Evolutionary conservation across 2,113 vertebrate species (phyloP), one percentile per base, ranked within the genome.

Genomic region (Eurypyga helias): DNA sequence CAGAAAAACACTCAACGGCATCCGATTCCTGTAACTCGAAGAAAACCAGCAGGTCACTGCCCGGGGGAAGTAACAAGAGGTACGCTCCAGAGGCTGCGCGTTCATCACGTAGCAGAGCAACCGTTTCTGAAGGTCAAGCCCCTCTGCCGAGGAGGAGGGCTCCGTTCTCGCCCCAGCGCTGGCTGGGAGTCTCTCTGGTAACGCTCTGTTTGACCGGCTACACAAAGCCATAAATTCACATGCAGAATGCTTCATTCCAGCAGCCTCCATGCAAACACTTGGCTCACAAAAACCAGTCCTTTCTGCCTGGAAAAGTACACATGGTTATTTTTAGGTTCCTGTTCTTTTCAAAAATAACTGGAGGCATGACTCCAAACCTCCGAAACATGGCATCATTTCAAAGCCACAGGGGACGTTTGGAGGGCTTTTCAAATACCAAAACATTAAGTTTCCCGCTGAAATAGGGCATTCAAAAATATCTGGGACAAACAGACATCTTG

Each of bases 301-400:
- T 85, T 95, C 93, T 87, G 76, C 94, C 91, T 97, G 86, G 92
- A 95, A 93, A 95, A 97, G 96, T 89, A 95, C 96, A 94, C 95
- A 46, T 1, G 83, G 94, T 71, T 98, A 98, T 98, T 98, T 98
- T 97, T 98, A 97, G 95, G 66, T 52, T 54, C 77, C 72, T 95
- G 94, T 87, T 82, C 77, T 84, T 83, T 97, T 87, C 89, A 93
- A 94, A 94, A 97, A 94, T 83, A 97, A 96, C 87, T 8, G 16
- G 64, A 72, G 96, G 90, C 96, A 87, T 6, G 29, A 84, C 93
- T 92, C 85, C 66, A 84, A 93, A 58, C 78, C 66, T 95, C 92
- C 81, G 23, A 90, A 97, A 41, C 3, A 77, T 95, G 97, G 92
- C 94, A 76, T 38, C 36, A 10, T 76, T 92, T 96, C 95, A 93